Conservation (phyloP, 2,113 vertebrate genomes). For the Columbina picui region DNA sequence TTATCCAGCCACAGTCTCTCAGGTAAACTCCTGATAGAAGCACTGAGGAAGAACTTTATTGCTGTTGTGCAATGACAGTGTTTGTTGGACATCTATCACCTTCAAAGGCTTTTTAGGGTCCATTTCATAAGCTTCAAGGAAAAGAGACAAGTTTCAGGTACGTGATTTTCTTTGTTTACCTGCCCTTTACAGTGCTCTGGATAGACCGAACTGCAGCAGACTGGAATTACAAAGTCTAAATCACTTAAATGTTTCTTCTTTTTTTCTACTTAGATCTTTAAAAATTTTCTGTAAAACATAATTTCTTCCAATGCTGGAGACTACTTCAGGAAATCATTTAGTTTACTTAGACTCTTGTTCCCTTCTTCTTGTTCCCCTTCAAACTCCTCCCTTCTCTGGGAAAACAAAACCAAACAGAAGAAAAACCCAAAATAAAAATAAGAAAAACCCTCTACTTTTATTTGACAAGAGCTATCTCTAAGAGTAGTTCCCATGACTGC, state of each 20-base stretch:
- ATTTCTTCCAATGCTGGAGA: not conserved
- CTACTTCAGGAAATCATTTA: not conserved
- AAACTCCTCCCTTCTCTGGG: not conserved
- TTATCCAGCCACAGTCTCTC: fast-evolving
- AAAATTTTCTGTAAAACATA: not conserved
- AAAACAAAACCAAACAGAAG: not conserved
- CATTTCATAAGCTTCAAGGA: not conserved
- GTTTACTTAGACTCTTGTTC: not conserved
- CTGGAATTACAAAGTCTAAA: not conserved
- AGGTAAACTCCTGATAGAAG: fast-evolving
- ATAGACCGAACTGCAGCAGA: not conserved
- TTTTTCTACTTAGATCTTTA: not conserved
- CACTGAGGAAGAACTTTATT: fast-evolving
- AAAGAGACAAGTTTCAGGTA: not conserved
- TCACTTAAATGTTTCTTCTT: fast-evolving
- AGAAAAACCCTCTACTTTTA: not conserved
- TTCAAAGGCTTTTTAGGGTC: not conserved
- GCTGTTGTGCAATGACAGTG: fast-evolving
- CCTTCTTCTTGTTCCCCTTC: fast-evolving
- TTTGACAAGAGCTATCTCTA: not conserved
- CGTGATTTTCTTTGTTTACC: not conserved
- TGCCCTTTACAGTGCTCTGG: not conserved
- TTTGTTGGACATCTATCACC: fast-evolving
- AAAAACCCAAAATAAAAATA: not conserved
- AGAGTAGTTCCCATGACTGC: not conserved